These are phyloP conservation scores for Agrochola lychnidis DNA, from an alignment of 2,888 invertebrate genomes.

Conservation along the genomic window DNA sequence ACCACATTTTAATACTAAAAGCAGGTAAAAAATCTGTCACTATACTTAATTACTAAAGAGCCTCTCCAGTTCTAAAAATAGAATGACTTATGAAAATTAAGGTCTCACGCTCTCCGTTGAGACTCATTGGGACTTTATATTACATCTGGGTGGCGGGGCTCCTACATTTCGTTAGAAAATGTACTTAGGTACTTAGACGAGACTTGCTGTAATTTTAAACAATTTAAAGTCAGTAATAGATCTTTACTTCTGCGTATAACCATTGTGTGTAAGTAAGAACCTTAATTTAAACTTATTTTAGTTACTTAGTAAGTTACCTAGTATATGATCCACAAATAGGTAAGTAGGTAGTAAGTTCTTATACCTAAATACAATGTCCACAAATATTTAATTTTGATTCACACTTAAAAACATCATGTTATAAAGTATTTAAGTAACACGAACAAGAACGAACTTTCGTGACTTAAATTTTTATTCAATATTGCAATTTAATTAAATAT, in stretches of 20 bases:
- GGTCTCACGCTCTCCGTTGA: slow-evolving; percentile 13
- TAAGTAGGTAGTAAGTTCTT: too few species aligned
- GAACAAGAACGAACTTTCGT: neutral
- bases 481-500: neutral
- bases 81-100: slow-evolving; percentile 55
- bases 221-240: slow-evolving; percentile 13
- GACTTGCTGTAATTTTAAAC: slow-evolving; percentile 17
- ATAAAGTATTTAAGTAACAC: neutral
- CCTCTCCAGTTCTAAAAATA: slow-evolving; percentile 38
- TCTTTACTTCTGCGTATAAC: slow-evolving; percentile 1
- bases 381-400: neutral
- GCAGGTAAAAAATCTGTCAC: slow-evolving; percentile 14
- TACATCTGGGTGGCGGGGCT: slow-evolving; percentile 18
- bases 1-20: neutral
- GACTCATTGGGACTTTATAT: slow-evolving; percentile 32
- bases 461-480: too few species aligned
- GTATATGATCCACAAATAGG: too few species aligned
- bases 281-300: neutral
- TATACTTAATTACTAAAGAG: slow-evolving; percentile 20
- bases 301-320: too few species aligned
- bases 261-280: neutral
- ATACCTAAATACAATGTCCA: too few species aligned
- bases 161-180: slow-evolving; percentile 32
- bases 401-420: neutral
- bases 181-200: slow-evolving; percentile 6